These are phyloP conservation scores for Brachyhypopomus occidentalis DNA, from an alignment of 2,113 vertebrate genomes.

Conservation along the genomic window DNA sequence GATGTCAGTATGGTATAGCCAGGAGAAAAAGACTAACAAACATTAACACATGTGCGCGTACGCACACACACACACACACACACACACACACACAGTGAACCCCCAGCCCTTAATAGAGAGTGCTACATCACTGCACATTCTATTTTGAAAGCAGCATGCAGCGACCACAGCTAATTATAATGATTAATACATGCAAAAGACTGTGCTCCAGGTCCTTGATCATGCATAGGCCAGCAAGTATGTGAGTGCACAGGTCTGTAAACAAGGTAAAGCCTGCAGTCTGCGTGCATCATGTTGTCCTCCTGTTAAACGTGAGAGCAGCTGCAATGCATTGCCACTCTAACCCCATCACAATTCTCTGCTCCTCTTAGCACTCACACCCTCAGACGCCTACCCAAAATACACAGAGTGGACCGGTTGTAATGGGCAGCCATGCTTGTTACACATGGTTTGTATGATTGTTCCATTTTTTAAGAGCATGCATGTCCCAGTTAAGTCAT, in stretches of 20 bases:
- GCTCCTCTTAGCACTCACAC: constrained; percentile 22
- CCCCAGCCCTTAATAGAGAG: constrained; percentile 31
- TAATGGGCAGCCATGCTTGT: neutral
- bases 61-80: constrained; percentile 1
- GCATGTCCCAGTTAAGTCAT: neutral
- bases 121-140: constrained; percentile 46
- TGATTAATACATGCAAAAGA: constrained; percentile 45
- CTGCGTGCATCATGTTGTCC: constrained; percentile 29
- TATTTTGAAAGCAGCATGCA: constrained; percentile 37
- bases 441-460: neutral
- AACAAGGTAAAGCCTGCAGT: constrained; percentile 29
- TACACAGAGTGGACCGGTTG: neutral
- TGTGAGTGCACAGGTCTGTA: neutral
- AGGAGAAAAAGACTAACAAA: neutral
- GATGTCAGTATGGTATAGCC: constrained; percentile 3
- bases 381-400: constrained; percentile 2
- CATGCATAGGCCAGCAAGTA: neutral
- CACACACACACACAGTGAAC: neutral
- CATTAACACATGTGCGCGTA: neutral
- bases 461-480: constrained; percentile 1
- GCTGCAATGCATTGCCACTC: constrained; percentile 18
- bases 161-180: constrained; percentile 46
- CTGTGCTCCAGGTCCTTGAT: constrained; percentile 17
- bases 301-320: constrained; percentile 38
- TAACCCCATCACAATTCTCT: constrained; percentile 40